phyloP scores from a whole-genome alignment of 92 coral and sea anemone species.

The Epizoanthus ramosus region DNA sequence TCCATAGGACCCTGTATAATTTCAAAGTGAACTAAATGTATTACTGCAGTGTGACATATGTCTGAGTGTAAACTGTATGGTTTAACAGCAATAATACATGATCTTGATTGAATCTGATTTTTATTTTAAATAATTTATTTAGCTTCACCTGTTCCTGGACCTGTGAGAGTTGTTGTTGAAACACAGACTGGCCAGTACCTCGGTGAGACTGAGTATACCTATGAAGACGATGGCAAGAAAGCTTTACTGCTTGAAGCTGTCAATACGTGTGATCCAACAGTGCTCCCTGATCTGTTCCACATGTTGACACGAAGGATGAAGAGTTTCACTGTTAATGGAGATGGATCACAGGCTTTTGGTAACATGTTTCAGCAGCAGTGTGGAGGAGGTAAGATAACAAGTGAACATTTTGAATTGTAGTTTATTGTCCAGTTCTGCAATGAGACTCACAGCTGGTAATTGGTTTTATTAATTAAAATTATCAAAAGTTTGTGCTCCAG shows the following conservation, averaged over 20 bases:
- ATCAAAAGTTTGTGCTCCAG: too few species aligned
- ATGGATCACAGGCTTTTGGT: background rate
- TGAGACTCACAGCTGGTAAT: too few species aligned
- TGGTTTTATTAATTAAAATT: too few species aligned
- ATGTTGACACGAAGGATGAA: slow-evolving; percentile 10
- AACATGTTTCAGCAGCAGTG: background rate
- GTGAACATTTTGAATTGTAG: too few species aligned
- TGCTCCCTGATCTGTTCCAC: background rate
- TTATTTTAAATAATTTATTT: background rate
- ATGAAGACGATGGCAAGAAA: slow-evolving; percentile 11
- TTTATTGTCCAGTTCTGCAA: too few species aligned
- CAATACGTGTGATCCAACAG: background rate
- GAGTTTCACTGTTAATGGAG: slow-evolving; percentile 5
- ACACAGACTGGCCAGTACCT: slow-evolving; percentile 17
- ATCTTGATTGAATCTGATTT: too few species aligned
- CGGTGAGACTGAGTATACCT: slow-evolving; percentile 22
- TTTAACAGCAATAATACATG: too few species aligned
- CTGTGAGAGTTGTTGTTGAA: slow-evolving; percentile 23
- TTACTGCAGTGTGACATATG: too few species aligned
- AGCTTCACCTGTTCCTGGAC: slow-evolving; percentile 24
- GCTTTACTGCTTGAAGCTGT: slow-evolving; percentile 1
- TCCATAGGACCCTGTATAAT: too few species aligned
- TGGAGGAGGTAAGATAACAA: slow-evolving; percentile 13
- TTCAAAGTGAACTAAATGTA: too few species aligned
- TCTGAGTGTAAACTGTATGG: too few species aligned